These are phyloP conservation scores for Nothocercus nigrocapillus DNA, from an alignment of 2,113 vertebrate genomes.

Conservation along the genomic window DNA sequence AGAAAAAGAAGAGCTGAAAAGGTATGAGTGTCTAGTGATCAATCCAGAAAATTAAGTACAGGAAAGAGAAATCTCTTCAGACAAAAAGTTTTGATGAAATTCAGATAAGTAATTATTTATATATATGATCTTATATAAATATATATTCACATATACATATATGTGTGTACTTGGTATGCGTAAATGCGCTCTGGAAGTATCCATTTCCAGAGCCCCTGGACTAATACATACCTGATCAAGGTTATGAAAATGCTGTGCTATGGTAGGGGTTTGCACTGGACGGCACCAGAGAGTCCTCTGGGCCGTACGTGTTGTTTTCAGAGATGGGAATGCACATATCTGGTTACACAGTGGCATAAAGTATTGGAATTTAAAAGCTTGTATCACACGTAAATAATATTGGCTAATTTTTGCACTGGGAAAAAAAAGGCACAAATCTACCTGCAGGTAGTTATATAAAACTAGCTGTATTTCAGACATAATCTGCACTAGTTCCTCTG, in stretches of 20 bases:
- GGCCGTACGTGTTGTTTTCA: background rate
- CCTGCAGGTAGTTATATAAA: no score
- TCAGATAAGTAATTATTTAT: background rate
- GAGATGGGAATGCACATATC: background rate
- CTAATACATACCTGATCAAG: accelerated
- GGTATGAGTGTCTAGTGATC: background rate
- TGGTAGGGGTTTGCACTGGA: background rate
- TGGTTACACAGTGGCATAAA: background rate
- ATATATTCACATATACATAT: background rate
- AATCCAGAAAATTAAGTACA: background rate
- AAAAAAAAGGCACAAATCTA: background rate
- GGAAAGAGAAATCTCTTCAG: background rate
- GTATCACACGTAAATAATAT: background rate
- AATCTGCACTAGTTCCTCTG: background rate
- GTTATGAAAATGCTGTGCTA: background rate
- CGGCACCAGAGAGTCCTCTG: background rate
- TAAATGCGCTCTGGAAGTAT: background rate
- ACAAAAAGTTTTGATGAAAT: background rate
- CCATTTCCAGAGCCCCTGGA: background rate
- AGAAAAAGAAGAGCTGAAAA: background rate
- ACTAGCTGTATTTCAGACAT: background rate
- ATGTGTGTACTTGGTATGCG: background rate
- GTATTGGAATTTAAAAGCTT: background rate
- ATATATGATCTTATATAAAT: background rate
- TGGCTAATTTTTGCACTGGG: background rate